These are phyloP conservation scores for Pristionchus exspectatus DNA, from an alignment of 2,888 invertebrate genomes.

Conservation along the genomic window DNA sequence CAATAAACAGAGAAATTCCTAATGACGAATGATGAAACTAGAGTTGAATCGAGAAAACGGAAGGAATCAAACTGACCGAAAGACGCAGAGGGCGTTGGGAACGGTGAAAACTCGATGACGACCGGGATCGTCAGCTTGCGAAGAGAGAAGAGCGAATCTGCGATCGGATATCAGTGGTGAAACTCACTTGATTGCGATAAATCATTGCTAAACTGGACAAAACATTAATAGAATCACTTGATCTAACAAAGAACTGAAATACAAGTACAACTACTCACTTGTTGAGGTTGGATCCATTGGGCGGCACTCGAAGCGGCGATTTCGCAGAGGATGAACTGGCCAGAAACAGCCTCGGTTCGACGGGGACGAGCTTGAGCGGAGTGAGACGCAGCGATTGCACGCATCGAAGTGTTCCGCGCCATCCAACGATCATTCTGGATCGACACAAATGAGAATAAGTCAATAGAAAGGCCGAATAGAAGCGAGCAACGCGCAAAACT, in stretches of 20 bases:
- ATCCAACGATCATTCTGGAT: constrained; percentile 18
- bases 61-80: constrained; percentile 77
- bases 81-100: constrained; percentile 91
- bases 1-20: no score
- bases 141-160: constrained; percentile 31
- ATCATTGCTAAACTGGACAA: neutral
- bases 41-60: neutral
- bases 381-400: neutral
- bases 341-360: constrained; percentile 11
- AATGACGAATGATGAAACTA: neutral
- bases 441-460: neutral
- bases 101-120: constrained; percentile 93
- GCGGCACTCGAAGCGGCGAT: neutral
- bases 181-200: neutral
- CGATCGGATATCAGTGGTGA: neutral
- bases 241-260: neutral
- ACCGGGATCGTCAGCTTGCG: constrained; percentile 77
- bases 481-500: constrained; percentile 15
- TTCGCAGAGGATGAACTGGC: neutral
- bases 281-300: constrained; percentile 21
- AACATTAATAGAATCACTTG: neutral
- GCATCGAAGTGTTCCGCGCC: constrained; percentile 36
- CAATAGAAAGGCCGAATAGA: neutral
- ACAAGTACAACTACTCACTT: neutral
- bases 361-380: neutral